Conservation (phyloP, 2,888 invertebrate genomes). For the Petrophora chlorosata region DNA sequence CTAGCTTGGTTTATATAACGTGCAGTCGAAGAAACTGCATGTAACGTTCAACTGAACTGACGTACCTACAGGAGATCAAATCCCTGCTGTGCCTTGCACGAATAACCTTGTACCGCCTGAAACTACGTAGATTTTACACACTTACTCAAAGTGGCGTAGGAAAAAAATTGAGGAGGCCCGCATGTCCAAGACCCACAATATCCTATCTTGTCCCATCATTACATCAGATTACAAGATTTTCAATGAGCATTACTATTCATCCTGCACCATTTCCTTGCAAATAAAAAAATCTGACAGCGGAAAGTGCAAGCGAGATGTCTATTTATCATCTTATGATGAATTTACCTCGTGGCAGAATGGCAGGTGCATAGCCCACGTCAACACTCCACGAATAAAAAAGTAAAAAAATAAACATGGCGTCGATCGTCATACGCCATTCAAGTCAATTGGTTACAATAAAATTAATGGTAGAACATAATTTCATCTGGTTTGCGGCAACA, state of each 20-base stretch:
- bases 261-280: slow-evolving; percentile 32
- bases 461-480: slow-evolving; percentile 64
- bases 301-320: slow-evolving; percentile 42
- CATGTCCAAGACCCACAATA: too few relatives aligned
- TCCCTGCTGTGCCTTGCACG: too few relatives aligned
- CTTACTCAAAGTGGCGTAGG: too few relatives aligned
- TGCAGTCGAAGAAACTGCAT: too few relatives aligned
- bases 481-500: slow-evolving; percentile 49
- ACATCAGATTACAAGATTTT: background rate
- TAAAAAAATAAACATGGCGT: slow-evolving; percentile 35
- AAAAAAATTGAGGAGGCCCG: too few relatives aligned
- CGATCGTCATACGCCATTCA: slow-evolving; percentile 63
- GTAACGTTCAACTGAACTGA: too few relatives aligned
- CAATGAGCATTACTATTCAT: slow-evolving; percentile 28
- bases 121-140: too few relatives aligned
- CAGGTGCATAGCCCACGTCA: slow-evolving; percentile 56
- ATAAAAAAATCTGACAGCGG: slow-evolving; percentile 41
- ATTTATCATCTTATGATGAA: slow-evolving; percentile 66
- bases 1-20: too few relatives aligned
- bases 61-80: too few relatives aligned
- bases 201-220: background rate
- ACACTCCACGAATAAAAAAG: slow-evolving; percentile 50
- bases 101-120: too few relatives aligned
- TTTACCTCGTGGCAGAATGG: slow-evolving; percentile 62
- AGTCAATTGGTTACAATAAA: slow-evolving; percentile 73